A percentile compares a stretch with the other conserved stretches of the same genome.
These are phyloP conservation scores for Barypeithes pellucidus DNA, from an alignment of 2,888 invertebrate genomes.

Conservation along the genomic window DNA sequence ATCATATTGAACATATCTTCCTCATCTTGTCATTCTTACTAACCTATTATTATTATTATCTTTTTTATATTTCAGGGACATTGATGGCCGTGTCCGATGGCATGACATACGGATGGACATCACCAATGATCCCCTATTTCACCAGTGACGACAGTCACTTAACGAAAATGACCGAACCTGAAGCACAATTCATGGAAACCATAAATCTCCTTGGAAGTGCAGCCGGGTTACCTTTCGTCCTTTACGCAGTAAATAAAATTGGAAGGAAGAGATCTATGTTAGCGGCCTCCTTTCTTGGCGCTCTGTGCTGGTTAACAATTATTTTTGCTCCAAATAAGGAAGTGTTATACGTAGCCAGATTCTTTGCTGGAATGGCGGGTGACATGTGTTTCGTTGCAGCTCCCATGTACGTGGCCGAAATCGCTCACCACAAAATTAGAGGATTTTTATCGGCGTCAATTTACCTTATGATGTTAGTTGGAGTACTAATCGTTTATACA, in stretches of 20 bases:
- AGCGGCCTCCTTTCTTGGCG: slow-evolving; percentile 57
- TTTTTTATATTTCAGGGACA: slow-evolving; percentile 62
- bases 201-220: slow-evolving; percentile 59
- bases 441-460: slow-evolving; percentile 65
- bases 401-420: slow-evolving; percentile 68
- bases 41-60: too few relatives aligned
- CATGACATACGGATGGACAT: slow-evolving; percentile 68
- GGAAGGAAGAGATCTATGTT: slow-evolving; percentile 63
- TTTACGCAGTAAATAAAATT: slow-evolving; percentile 60
- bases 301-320: slow-evolving; percentile 62
- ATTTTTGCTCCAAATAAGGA: slow-evolving; percentile 59
- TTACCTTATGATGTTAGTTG: slow-evolving; percentile 65
- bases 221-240: slow-evolving; percentile 60
- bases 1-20: too few relatives aligned
- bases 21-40: too few relatives aligned
- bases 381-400: slow-evolving; percentile 66
- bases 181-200: slow-evolving; percentile 58
- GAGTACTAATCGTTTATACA: slow-evolving; percentile 61
- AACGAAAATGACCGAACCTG: slow-evolving; percentile 57
- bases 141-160: slow-evolving; percentile 61
- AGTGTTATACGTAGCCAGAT: slow-evolving; percentile 62
- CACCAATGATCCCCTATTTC: slow-evolving; percentile 65
- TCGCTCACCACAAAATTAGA: slow-evolving; percentile 65
- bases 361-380: slow-evolving; percentile 65
- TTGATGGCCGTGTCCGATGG: slow-evolving; percentile 67